phyloP scores from a whole-genome alignment of 2,797 vertebrate species.

The Astyanax mexicanus region DNA sequence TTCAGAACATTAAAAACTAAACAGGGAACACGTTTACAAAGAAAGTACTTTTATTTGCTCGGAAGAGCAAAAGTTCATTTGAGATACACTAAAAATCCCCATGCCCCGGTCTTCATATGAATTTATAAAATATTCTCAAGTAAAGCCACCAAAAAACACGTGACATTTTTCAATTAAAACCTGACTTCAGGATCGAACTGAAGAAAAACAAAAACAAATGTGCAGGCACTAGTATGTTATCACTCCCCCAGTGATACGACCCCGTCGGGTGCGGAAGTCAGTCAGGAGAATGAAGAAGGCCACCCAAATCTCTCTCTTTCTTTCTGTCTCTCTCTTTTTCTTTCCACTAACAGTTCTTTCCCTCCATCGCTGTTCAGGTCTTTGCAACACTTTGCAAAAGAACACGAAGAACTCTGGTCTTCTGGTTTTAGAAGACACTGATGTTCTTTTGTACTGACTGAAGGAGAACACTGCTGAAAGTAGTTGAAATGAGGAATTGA shows the following conservation, averaged over 20 bases:
- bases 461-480: conserved; percentile 40
- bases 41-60: conserved; percentile 61
- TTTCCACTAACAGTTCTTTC: not conserved
- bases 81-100: conserved; percentile 49
- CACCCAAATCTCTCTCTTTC: conserved; percentile 68
- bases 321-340: too few relatives aligned
- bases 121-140: conserved; percentile 59
- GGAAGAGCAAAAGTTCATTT: conserved; percentile 50
- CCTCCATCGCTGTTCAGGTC: conserved; percentile 25
- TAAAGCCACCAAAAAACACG: conserved; percentile 46
- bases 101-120: conserved; percentile 40
- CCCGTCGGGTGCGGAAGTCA: conserved; percentile 47
- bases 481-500: conserved; percentile 43
- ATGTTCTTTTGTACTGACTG: conserved; percentile 38
- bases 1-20: conserved; percentile 37
- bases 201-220: conserved; percentile 28
- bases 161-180: conserved; percentile 48
- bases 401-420: conserved; percentile 20
- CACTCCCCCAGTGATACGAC: conserved; percentile 32
- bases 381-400: conserved; percentile 43
- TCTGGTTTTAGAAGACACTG: not conserved
- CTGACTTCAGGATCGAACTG: conserved; percentile 49
- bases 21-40: conserved; percentile 53
- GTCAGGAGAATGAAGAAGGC: conserved; percentile 75
- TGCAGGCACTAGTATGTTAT: conserved; percentile 56